These are phyloP conservation scores for Pangasius sanitwongsei DNA, from an alignment of 2,797 vertebrate species.

Conservation along the genomic window DNA sequence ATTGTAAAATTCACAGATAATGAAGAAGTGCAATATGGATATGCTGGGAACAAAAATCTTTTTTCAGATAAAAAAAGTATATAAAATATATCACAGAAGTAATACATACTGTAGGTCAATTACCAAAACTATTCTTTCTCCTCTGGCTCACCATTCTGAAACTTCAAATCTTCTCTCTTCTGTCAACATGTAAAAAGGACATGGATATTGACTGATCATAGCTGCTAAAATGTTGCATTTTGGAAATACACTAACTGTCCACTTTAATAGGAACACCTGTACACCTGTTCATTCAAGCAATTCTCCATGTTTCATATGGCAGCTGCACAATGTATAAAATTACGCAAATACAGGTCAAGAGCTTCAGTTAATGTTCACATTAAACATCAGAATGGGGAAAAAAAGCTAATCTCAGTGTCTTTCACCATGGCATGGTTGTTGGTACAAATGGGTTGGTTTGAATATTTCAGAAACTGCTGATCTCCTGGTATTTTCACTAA, in stretches of 20 bases:
- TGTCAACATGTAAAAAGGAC: not conserved
- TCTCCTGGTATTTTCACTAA: not conserved
- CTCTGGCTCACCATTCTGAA: not conserved
- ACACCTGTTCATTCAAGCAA: not conserved
- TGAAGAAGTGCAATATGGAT: not conserved
- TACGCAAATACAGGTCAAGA: not conserved
- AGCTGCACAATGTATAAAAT: not conserved
- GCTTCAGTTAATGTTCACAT: not conserved
- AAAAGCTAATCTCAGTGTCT: not conserved
- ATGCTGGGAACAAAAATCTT: not conserved
- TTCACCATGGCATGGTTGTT: not conserved
- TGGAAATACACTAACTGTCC: not conserved
- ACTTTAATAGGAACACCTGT: not conserved
- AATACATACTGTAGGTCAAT: not conserved
- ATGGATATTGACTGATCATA: not conserved
- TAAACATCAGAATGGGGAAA: not conserved
- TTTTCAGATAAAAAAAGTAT: not conserved
- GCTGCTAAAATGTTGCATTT: not conserved
- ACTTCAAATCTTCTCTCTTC: not conserved
- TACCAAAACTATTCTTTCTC: not conserved
- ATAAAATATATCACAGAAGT: not conserved
- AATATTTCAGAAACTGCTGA: not conserved
- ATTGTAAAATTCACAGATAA: not conserved
- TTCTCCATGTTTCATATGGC: not conserved
- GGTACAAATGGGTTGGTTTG: not conserved